These are phyloP conservation scores for Xiphophorus maculatus DNA, from an alignment of 2,113 vertebrate genomes.

Conservation along the genomic window DNA sequence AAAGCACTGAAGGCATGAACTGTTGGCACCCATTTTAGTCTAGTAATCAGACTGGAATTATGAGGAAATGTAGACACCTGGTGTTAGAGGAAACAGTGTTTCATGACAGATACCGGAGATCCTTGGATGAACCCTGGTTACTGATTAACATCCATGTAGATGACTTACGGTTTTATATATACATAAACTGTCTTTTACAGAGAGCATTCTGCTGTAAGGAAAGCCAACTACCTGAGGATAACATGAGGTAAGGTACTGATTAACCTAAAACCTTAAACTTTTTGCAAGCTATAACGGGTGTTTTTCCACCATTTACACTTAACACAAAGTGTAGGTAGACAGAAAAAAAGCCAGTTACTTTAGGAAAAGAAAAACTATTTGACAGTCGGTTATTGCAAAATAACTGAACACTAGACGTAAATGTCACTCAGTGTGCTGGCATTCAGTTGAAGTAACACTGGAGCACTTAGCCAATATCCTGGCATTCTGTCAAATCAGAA, in stretches of 20 bases:
- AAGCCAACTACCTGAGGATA: not conserved
- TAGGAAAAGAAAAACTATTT: not conserved
- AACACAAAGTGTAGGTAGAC: not conserved
- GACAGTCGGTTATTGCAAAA: constrained; percentile 35
- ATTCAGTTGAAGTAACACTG: constrained; percentile 24
- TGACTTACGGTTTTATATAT: constrained; percentile 10
- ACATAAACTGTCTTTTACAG: not conserved
- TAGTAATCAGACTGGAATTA: not conserved
- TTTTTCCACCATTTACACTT: not conserved
- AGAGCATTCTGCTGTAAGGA: not conserved
- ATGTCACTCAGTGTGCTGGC: constrained; percentile 24
- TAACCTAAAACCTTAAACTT: not conserved
- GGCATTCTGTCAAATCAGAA: constrained; percentile 21
- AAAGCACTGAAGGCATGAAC: not conserved
- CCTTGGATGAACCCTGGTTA: not conserved
- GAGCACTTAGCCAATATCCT: constrained; percentile 22
- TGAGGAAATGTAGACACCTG: not conserved
- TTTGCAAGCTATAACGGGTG: not conserved
- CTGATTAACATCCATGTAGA: constrained; percentile 11
- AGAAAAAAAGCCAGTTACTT: not conserved
- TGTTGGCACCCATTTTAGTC: not conserved
- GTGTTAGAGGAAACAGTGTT: not conserved
- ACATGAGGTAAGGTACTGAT: not conserved
- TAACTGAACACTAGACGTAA: constrained; percentile 26
- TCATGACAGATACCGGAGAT: not conserved